Evolutionary conservation across 2,113 vertebrate genomes (phyloP).

Genomic region (Chlorodrepanis virens): DNA sequence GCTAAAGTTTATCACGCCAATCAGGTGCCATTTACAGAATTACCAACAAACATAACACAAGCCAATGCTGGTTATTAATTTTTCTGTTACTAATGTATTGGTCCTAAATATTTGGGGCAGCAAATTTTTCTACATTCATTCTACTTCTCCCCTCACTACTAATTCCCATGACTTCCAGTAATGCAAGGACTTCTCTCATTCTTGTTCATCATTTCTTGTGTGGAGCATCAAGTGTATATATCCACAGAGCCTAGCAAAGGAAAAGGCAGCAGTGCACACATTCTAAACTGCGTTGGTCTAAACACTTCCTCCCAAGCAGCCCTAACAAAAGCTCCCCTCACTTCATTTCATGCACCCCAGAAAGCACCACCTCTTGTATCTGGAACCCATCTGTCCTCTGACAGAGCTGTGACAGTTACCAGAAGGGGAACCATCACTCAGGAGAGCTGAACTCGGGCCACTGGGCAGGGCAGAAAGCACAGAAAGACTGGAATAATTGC

Average conservation of each 20-base stretch:
- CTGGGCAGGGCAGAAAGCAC: not conserved
- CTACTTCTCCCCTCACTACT: not conserved
- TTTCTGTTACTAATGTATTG: not conserved
- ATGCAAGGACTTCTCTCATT: not conserved
- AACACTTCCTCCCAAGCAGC: fast-evolving
- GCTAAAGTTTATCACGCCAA: not conserved
- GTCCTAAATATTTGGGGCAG: not conserved
- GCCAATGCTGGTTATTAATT: not conserved
- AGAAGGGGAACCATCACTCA: not conserved
- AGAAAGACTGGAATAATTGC: not conserved
- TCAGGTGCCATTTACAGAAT: not conserved
- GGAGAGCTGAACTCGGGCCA: not conserved
- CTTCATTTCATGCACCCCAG: not conserved
- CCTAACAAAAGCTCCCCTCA: not conserved
- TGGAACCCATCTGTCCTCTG: not conserved
- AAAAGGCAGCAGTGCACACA: not conserved
- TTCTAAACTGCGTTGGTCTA: not conserved
- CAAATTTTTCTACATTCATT: not conserved
- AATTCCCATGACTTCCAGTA: not conserved
- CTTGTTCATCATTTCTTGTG: not conserved
- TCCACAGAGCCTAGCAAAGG: not conserved
- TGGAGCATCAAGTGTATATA: not conserved
- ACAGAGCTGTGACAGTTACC: not conserved
- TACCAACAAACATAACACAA: not conserved
- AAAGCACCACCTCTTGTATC: not conserved